Conservation (phyloP, 2,797 vertebrate species). For the Centroberyx gerrardi region DNA sequence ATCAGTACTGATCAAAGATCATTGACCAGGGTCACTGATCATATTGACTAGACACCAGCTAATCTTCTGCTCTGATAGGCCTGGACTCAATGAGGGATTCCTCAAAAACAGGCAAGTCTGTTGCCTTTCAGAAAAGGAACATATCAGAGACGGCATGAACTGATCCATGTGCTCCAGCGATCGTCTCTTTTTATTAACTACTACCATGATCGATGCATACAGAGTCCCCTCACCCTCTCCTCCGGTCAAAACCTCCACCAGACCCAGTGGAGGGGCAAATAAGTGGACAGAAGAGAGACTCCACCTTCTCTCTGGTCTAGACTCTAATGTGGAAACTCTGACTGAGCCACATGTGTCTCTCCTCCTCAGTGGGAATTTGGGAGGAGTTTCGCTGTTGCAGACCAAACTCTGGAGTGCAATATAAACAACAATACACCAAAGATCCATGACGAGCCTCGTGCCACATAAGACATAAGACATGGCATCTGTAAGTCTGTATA, state of each 20-base stretch:
- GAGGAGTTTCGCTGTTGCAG: slow-evolving; percentile 45
- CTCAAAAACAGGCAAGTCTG: neutral
- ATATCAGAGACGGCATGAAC: slow-evolving; percentile 7
- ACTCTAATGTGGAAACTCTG: slow-evolving; percentile 71
- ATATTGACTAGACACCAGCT: neutral
- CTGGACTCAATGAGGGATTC: neutral
- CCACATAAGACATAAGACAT: too few relatives aligned
- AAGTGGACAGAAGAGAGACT: slow-evolving; percentile 43
- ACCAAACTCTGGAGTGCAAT: neutral
- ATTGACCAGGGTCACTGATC: neutral
- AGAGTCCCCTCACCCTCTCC: neutral
- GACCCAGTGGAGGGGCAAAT: slow-evolving; percentile 41
- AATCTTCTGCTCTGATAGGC: slow-evolving; percentile 1
- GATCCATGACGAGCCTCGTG: neutral
- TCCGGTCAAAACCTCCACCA: slow-evolving; percentile 26
- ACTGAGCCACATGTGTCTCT: slow-evolving; percentile 61
- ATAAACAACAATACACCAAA: slow-evolving; percentile 23
- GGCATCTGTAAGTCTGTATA: neutral
- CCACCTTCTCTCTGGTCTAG: slow-evolving; percentile 66
- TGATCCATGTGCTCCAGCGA: neutral
- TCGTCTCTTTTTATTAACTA: slow-evolving; percentile 8
- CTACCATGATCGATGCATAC: slow-evolving; percentile 9
- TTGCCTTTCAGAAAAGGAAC: neutral
- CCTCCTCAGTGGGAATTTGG: slow-evolving; percentile 53
- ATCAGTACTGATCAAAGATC: neutral